Conservation (phyloP, 1,140 invertebrate species). For the Scaptodrosophila lebanonensis region DNA sequence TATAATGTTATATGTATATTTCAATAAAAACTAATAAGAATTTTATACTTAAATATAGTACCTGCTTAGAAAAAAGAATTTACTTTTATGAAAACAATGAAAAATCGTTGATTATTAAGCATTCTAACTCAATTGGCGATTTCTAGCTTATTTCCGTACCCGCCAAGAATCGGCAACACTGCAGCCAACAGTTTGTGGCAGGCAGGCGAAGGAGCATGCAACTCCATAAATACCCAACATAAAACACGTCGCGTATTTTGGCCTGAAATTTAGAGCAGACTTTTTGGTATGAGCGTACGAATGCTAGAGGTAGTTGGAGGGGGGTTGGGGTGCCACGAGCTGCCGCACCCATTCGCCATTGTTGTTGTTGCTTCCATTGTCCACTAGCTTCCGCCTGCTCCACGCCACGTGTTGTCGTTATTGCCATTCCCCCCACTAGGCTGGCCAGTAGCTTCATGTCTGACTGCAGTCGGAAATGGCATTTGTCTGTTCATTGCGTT, state of each 20-base stretch:
- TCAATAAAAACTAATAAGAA: no score
- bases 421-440: conserved; percentile 10
- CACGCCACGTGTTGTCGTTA: conserved; percentile 24
- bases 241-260: conserved; percentile 45
- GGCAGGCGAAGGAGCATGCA: no score
- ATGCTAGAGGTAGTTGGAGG: no score
- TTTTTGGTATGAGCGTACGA: conserved; percentile 1
- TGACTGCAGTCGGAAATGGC: conserved; percentile 64
- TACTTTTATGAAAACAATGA: no score
- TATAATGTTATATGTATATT: no score
- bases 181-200: no score
- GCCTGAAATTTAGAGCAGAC: conserved; percentile 48
- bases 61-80: no score
- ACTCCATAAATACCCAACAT: conserved; percentile 54
- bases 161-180: conserved; percentile 13
- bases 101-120: no score
- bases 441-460: conserved; percentile 40
- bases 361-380: conserved; percentile 26
- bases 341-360: conserved; percentile 18
- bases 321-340: neutral
- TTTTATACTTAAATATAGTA: no score
- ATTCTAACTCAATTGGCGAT: no score
- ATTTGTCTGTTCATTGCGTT: conserved; percentile 56
- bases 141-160: conserved; percentile 5
- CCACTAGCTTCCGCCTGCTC: conserved; percentile 27